A percentile compares a stretch with the other conserved stretches of the same genome.
phyloP scores from a whole-genome alignment of 2,113 vertebrate genomes.

The Gorsachius goisagi region DNA sequence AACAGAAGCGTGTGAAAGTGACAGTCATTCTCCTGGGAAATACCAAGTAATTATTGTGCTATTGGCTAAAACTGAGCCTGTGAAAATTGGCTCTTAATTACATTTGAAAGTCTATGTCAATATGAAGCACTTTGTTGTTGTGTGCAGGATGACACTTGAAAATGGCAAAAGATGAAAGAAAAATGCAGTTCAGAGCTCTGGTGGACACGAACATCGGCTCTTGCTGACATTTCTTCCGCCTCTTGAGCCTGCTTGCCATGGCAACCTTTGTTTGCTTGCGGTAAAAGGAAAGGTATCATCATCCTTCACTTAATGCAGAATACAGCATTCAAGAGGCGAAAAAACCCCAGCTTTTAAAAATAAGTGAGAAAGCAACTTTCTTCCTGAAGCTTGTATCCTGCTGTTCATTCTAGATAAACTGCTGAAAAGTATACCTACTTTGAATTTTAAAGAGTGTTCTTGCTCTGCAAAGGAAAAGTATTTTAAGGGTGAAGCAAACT shows the following conservation, averaged over 20 bases:
- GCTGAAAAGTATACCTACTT: neutral
- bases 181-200: constrained; percentile 56
- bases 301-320: constrained; percentile 1
- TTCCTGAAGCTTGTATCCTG: neutral
- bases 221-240: constrained; percentile 18
- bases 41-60: constrained; percentile 28
- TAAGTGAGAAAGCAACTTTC: neutral
- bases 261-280: constrained; percentile 69
- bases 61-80: constrained; percentile 31
- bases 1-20: neutral
- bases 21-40: constrained; percentile 45
- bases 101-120: constrained; percentile 60
- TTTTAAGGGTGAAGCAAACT: neutral
- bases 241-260: constrained; percentile 63
- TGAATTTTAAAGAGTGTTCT: neutral
- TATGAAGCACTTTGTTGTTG: constrained; percentile 51
- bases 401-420: neutral
- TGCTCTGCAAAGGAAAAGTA: neutral
- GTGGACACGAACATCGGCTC: constrained; percentile 22
- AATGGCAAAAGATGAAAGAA: constrained; percentile 75
- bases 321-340: neutral
- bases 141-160: constrained; percentile 62
- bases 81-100: constrained; percentile 70
- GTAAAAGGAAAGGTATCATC: constrained; percentile 50
- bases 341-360: constrained; percentile 20